phyloP scores from a whole-genome alignment of 2,888 invertebrate species.

The Macaria notata region DNA sequence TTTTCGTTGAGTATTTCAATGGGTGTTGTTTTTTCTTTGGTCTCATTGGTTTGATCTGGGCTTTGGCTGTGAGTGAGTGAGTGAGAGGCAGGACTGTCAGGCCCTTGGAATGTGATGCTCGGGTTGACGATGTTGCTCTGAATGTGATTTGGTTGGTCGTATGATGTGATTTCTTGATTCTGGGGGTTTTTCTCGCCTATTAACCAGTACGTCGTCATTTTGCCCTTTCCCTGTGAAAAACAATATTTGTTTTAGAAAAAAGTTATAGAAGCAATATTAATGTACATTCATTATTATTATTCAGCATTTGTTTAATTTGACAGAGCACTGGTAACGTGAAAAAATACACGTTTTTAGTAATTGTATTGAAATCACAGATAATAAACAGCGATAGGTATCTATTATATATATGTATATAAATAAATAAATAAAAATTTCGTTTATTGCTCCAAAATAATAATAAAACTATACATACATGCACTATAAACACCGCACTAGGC shows the following conservation, averaged over 20 bases:
- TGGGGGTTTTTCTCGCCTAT: constrained; percentile 84
- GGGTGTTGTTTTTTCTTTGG: constrained; percentile 54
- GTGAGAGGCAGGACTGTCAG: constrained; percentile 73
- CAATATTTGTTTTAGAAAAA: neutral
- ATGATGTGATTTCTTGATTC: constrained; percentile 40
- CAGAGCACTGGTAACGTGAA: no score
- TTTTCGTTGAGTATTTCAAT: constrained; percentile 64
- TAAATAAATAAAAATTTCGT: no score
- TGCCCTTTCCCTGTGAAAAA: constrained; percentile 89
- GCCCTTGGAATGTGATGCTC: constrained; percentile 76
- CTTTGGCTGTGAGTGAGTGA: constrained; percentile 67
- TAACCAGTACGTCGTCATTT: constrained; percentile 94
- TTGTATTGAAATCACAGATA: no score
- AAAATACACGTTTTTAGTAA: no score
- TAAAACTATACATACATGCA: no score
- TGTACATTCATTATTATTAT: no score
- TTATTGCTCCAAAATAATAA: no score
- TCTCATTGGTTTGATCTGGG: constrained; percentile 55
- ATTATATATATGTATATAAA: no score
- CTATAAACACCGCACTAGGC: no score
- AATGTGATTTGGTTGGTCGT: constrained; percentile 43
- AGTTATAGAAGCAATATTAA: no score
- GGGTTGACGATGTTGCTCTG: constrained; percentile 55
- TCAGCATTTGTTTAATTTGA: no score
- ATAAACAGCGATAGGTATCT: no score